These are phyloP conservation scores for Atta texana DNA, from an alignment of 1,140 invertebrate genomes.

Conservation along the genomic window DNA sequence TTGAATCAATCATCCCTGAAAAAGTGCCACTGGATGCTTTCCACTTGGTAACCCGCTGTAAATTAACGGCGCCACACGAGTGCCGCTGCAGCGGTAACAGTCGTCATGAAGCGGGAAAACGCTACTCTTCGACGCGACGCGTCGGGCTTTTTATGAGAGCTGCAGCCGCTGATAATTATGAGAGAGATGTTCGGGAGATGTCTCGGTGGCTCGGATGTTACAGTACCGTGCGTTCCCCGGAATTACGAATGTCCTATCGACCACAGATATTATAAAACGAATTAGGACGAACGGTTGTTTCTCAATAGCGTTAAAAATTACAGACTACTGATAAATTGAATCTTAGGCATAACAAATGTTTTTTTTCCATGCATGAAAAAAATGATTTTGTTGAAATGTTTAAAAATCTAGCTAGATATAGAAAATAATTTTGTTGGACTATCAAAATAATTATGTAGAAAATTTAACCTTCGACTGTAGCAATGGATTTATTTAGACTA, in stretches of 20 bases:
- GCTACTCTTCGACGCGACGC: slow-evolving; percentile 24
- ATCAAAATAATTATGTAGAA: too few species aligned
- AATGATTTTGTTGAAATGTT: too few species aligned
- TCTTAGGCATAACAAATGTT: neutral
- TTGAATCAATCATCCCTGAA: slow-evolving; percentile 76
- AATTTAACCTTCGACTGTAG: too few species aligned
- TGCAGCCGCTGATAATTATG: slow-evolving; percentile 52
- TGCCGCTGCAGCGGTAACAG: slow-evolving; percentile 53
- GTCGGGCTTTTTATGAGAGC: slow-evolving; percentile 34
- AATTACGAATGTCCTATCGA: slow-evolving; percentile 35
- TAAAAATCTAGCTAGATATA: too few species aligned
- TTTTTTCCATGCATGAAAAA: neutral
- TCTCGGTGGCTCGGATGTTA: slow-evolving; percentile 14
- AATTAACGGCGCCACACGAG: slow-evolving; percentile 67
- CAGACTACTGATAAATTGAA: neutral
- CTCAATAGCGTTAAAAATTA: neutral
- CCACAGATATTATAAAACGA: slow-evolving; percentile 3
- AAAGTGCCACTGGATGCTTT: slow-evolving; percentile 69
- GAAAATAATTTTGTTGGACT: too few species aligned
- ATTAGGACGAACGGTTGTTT: slow-evolving; percentile 12
- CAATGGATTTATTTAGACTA: too few species aligned
- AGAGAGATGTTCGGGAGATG: slow-evolving; percentile 37
- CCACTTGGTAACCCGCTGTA: slow-evolving; percentile 65
- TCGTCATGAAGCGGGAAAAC: slow-evolving; percentile 66
- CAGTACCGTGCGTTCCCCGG: neutral